A percentile compares a stretch with the other conserved stretches of the same genome.
phyloP scores from a whole-genome alignment of 2,888 invertebrate genomes.

The Petrolisthes manimaculis region DNA sequence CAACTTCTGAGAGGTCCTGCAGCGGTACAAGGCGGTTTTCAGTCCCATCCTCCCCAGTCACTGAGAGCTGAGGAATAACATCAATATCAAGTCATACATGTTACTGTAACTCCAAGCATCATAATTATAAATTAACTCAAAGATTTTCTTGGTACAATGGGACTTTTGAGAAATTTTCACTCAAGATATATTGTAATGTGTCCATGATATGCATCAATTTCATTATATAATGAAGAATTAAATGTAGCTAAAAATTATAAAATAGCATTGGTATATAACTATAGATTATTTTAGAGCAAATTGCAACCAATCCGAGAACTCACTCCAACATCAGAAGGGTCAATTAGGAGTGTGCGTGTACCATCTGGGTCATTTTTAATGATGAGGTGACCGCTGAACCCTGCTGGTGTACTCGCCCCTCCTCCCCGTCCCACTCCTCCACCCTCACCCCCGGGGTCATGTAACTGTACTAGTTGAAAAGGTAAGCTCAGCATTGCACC shows the following conservation, averaged over 20 bases:
- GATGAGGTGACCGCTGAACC: conserved; percentile 40
- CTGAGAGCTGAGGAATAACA: conserved; percentile 28
- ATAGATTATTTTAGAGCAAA: not conserved
- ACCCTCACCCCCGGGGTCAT: conserved; percentile 50
- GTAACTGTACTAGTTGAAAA: conserved; percentile 53
- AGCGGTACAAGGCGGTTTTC: conserved; percentile 47
- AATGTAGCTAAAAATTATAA: not conserved
- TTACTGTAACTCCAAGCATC: not conserved
- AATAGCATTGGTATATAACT: not conserved
- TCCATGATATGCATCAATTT: not conserved
- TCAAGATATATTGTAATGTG: too few species aligned
- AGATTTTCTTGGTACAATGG: too few species aligned
- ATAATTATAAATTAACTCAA: not conserved
- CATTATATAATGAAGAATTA: not conserved
- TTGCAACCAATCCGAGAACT: not conserved
- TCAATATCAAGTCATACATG: not conserved
- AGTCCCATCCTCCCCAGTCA: conserved; percentile 42
- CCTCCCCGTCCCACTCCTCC: conserved; percentile 20
- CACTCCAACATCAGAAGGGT: conserved; percentile 43
- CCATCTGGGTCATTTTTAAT: conserved; percentile 53
- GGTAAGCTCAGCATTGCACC: conserved; percentile 47
- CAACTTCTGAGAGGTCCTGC: conserved; percentile 41
- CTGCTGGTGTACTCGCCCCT: not conserved
- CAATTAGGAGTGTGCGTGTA: conserved; percentile 36
- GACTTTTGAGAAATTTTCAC: too few species aligned